A percentile compares a stretch with the other conserved stretches of the same genome.
Conservation (phyloP, 2,888 invertebrate genomes). For the Biston betularia region DNA sequence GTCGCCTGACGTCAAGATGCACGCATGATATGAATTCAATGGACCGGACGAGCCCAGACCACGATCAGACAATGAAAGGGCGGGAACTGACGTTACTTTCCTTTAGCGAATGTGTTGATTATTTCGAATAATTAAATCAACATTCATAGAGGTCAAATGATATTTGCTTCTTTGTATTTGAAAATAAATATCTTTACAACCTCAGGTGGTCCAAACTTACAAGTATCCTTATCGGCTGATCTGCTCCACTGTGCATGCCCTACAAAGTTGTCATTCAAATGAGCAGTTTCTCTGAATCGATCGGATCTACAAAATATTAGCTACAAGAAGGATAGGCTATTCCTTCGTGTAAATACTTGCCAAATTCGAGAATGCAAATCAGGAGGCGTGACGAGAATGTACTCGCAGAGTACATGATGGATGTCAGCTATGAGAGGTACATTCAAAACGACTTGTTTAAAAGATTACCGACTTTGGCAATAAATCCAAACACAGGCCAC, state of each 20-base stretch:
- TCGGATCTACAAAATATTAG: constrained; percentile 34
- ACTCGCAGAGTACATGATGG: constrained; percentile 39
- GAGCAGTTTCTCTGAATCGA: constrained; percentile 42
- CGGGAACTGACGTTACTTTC: constrained; percentile 39
- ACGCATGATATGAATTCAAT: constrained; percentile 58
- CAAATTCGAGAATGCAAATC: constrained; percentile 45
- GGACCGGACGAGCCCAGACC: constrained; percentile 46
- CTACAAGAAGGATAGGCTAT: constrained; percentile 23
- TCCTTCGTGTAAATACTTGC: constrained; percentile 36
- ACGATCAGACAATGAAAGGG: constrained; percentile 45
- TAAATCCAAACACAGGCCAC: constrained; percentile 17
- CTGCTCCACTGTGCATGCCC: constrained; percentile 27
- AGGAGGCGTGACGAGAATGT: constrained; percentile 43
- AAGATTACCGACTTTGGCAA: constrained; percentile 28
- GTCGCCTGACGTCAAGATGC: constrained; percentile 60
- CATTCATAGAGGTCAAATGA: background rate
- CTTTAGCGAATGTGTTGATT: constrained; percentile 1
- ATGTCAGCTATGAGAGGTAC: constrained; percentile 30
- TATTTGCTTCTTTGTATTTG: background rate
- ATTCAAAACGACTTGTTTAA: constrained; percentile 26
- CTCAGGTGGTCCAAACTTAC: constrained; percentile 16
- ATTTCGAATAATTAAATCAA: constrained; percentile 1
- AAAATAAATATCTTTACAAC: too few species aligned
- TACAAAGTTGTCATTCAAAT: constrained; percentile 38
- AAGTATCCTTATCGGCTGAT: constrained; percentile 21